Evolutionary conservation across 2,113 vertebrate genomes (phyloP).

Genomic region (Centrocercus urophasianus): DNA sequence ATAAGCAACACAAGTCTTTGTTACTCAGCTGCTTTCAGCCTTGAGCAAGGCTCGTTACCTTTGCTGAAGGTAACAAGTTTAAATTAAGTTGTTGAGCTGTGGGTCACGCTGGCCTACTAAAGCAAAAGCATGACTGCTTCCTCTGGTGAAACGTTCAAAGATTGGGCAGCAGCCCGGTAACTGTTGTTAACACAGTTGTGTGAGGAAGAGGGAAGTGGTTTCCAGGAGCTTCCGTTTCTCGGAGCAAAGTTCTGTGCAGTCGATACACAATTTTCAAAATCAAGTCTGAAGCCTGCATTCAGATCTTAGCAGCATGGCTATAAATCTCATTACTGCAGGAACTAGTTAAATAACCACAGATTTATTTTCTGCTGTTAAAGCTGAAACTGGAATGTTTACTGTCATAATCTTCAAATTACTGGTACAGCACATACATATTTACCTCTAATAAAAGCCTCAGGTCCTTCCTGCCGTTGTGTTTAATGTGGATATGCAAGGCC

Average conservation of each 20-base stretch:
- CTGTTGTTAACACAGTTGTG: not conserved
- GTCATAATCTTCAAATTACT: not conserved
- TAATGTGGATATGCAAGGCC: not conserved
- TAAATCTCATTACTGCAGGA: not conserved
- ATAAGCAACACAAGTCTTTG: not conserved
- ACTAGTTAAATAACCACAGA: not conserved
- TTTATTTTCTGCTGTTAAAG: not conserved
- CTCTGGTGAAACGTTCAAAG: not conserved
- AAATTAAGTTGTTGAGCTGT: not conserved
- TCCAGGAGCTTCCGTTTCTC: not conserved
- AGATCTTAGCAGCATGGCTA: not conserved
- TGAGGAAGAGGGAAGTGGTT: not conserved
- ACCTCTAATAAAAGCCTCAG: not conserved
- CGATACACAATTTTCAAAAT: not conserved
- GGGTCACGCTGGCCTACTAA: not conserved
- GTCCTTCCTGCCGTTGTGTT: not conserved
- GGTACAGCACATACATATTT: not conserved
- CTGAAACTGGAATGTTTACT: not conserved
- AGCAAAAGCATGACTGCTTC: not conserved
- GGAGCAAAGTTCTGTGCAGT: not conserved
- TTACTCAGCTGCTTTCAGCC: not conserved
- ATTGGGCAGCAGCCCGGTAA: not conserved
- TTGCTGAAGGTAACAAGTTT: not conserved
- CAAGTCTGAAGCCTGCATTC: not conserved
- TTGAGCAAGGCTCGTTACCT: not conserved